Evolutionary conservation across 2,888 invertebrate species (phyloP).

Genomic region (Meta bourneti): DNA sequence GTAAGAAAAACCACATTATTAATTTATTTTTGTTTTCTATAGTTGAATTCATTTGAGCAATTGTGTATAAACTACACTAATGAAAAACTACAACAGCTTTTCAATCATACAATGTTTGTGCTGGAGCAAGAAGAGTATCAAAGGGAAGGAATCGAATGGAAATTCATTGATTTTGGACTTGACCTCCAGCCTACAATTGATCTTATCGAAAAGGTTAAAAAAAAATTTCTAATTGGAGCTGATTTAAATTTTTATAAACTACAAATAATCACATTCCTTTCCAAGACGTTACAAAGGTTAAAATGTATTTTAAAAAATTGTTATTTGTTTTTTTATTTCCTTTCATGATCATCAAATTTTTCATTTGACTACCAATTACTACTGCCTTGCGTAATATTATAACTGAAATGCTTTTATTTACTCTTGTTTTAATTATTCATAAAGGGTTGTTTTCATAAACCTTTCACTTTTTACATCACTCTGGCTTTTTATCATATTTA

Average conservation of each 20-base stretch:
- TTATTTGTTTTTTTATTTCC: no score
- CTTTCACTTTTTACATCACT: no score
- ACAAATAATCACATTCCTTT: not conserved
- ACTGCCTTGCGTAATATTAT: no score
- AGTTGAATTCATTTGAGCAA: conserved; percentile 98
- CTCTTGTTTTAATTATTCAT: no score
- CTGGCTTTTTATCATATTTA: no score
- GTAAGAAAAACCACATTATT: not conserved
- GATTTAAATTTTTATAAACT: not conserved
- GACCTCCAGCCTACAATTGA: conserved; percentile 99
- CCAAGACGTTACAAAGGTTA: not conserved
- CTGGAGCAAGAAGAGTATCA: conserved; percentile 99
- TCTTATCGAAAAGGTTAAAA: conserved; percentile 97
- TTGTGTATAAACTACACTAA: conserved; percentile 99
- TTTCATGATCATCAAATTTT: no score
- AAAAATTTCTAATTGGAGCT: conserved; percentile 47
- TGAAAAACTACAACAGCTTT: conserved; percentile 99
- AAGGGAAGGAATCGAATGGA: conserved; percentile 99
- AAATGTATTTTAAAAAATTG: no score
- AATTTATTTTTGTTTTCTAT: conserved; percentile 79
- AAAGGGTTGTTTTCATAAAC: no score
- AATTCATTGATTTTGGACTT: conserved; percentile 99
- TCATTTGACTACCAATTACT: no score
- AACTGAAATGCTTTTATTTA: no score
- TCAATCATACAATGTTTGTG: conserved; percentile 99